Evolutionary conservation across 2,113 vertebrate species (phyloP).

Genomic region (Electrona antarctica): DNA sequence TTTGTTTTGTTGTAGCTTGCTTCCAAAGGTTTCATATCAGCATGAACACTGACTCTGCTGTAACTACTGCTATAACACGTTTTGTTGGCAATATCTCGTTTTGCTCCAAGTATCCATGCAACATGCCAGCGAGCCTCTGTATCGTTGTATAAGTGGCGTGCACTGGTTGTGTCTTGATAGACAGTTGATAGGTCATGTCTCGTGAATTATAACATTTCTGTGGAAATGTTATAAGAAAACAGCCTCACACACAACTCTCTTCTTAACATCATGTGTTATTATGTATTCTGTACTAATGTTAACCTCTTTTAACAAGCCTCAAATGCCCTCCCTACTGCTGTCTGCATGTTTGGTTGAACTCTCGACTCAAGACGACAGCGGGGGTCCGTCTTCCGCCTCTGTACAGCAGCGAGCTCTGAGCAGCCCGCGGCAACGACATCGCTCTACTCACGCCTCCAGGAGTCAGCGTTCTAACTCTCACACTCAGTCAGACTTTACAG

Average conservation of each 20-base stretch:
- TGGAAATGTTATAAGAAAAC: background rate
- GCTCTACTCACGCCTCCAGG: slow-evolving; percentile 44
- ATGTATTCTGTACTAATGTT: slow-evolving; percentile 27
- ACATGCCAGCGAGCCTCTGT: background rate
- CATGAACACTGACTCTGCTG: slow-evolving; percentile 13
- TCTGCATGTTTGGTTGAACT: slow-evolving; percentile 76
- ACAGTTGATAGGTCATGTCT: no score
- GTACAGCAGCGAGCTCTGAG: slow-evolving; percentile 40
- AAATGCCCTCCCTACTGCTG: slow-evolving; percentile 67
- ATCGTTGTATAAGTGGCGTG: background rate
- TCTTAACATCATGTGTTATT: slow-evolving; percentile 12
- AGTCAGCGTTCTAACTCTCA: slow-evolving; percentile 55
- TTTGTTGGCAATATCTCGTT: background rate
- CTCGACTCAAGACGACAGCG: slow-evolving; percentile 67
- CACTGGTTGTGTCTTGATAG: background rate
- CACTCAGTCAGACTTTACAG: slow-evolving; percentile 20
- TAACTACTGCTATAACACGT: background rate
- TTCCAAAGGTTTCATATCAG: background rate
- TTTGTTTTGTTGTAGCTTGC: background rate
- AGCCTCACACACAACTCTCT: background rate
- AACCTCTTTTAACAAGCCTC: slow-evolving; percentile 47
- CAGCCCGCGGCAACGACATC: slow-evolving; percentile 24
- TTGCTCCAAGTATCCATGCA: background rate
- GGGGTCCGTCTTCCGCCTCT: slow-evolving; percentile 40
- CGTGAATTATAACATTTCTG: no score